A percentile compares a stretch with the other conserved stretches of the same genome.
Evolutionary conservation across 2,888 invertebrate species (phyloP).

Genomic region (Polyommatus icarus): DNA sequence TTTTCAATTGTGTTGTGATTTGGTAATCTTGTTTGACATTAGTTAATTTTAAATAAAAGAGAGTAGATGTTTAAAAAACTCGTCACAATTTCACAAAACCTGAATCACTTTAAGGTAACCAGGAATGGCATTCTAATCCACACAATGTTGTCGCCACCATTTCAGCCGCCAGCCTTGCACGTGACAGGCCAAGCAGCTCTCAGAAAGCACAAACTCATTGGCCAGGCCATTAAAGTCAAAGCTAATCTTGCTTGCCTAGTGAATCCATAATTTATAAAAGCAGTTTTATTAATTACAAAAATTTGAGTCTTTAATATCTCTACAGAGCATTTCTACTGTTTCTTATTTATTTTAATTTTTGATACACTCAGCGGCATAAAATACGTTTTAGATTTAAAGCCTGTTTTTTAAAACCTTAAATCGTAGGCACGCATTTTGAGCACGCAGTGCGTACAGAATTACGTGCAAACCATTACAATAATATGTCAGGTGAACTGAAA

Average conservation of each 20-base stretch:
- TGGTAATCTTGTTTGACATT: too few species aligned
- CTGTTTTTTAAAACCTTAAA: conserved; percentile 2
- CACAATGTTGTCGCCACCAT: background rate
- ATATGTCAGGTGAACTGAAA: background rate
- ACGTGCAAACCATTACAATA: background rate
- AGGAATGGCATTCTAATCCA: too few species aligned
- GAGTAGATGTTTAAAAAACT: too few species aligned
- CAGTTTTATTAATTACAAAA: conserved; percentile 35
- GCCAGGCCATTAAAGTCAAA: background rate
- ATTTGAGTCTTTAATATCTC: conserved; percentile 50
- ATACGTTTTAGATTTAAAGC: background rate
- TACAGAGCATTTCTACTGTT: conserved; percentile 54
- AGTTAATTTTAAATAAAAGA: too few species aligned
- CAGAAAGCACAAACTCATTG: background rate
- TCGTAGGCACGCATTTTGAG: background rate
- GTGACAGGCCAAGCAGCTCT: background rate
- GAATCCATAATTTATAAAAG: conserved; percentile 14
- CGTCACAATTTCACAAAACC: too few species aligned
- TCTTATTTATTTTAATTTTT: conserved; percentile 45
- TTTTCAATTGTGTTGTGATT: too few species aligned
- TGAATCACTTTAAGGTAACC: too few species aligned
- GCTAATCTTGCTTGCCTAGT: background rate
- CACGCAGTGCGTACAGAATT: background rate
- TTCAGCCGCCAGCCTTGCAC: background rate
- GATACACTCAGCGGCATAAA: conserved; percentile 20